phyloP scores from a whole-genome alignment of 1,140 invertebrate species.

The Neodiprion lecontei region DNA sequence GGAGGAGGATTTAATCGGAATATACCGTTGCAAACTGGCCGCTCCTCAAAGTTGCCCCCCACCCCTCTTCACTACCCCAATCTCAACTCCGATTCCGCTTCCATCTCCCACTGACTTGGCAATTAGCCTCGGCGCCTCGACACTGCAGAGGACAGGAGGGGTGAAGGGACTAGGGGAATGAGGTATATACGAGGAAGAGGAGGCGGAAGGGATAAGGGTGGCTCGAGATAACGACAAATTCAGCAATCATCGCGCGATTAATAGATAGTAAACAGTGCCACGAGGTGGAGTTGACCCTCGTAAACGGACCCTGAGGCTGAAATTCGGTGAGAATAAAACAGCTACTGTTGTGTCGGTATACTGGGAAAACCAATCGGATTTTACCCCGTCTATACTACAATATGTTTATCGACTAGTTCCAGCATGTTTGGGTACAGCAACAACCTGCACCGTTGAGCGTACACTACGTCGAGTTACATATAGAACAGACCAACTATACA shows the following conservation, averaged over 20 bases:
- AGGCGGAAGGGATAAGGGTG: not conserved
- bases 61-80: not conserved
- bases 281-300: not conserved
- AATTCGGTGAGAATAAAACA: too few relatives aligned
- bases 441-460: too few relatives aligned
- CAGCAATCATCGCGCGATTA: conserved; percentile 1
- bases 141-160: not conserved
- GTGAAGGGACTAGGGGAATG: not conserved
- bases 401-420: too few relatives aligned
- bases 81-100: conserved; percentile 2
- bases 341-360: too few relatives aligned
- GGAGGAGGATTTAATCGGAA: not conserved
- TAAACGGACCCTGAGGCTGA: too few relatives aligned
- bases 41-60: not conserved
- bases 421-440: too few relatives aligned
- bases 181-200: not conserved
- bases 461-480: too few relatives aligned
- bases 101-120: not conserved
- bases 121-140: not conserved
- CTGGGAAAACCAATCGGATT: too few relatives aligned
- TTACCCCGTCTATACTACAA: too few relatives aligned
- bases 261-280: not conserved
- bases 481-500: too few relatives aligned
- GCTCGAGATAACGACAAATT: conserved; percentile 3
- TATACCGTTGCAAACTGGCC: not conserved